Conservation (phyloP, 2,888 invertebrate species). For the Acrocera orbiculus region DNA sequence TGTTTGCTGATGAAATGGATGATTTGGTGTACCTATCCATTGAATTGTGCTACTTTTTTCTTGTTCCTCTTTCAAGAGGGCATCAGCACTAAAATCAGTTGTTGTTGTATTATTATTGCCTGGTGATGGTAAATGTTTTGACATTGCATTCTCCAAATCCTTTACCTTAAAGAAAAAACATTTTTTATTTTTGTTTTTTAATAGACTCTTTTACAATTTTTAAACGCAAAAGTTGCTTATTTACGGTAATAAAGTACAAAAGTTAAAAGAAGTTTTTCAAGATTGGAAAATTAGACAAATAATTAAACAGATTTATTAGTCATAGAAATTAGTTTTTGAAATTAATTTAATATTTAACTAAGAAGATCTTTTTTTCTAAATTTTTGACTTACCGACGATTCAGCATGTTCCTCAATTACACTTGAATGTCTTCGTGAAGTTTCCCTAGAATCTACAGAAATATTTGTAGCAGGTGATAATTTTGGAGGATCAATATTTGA, state of each 20-base stretch:
- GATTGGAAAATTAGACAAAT: no score
- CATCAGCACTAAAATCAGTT: constrained; percentile 77
- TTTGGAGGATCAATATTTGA: constrained; percentile 31
- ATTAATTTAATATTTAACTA: not conserved
- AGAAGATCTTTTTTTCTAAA: not conserved
- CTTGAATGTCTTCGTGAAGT: constrained; percentile 28
- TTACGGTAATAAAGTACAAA: not conserved
- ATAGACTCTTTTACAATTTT: no score
- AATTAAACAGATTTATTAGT: not conserved
- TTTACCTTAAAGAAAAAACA: constrained; percentile 52
- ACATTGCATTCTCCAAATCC: constrained; percentile 92
- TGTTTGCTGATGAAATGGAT: constrained; percentile 34
- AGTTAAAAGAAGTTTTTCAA: not conserved
- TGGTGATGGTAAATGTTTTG: constrained; percentile 68
- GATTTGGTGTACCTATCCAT: constrained; percentile 74
- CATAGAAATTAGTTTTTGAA: no score
- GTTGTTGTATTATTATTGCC: constrained; percentile 40
- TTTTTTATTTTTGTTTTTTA: constrained; percentile 21
- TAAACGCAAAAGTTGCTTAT: no score
- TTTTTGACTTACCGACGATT: constrained; percentile 22
- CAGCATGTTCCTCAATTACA: constrained; percentile 26
- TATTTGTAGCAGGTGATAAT: constrained; percentile 19
- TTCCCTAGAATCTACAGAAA: constrained; percentile 29
- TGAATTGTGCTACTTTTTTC: constrained; percentile 57
- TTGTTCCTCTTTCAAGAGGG: constrained; percentile 53